Evolutionary conservation across 2,888 invertebrate genomes (phyloP), one percentile per base, ranked within the genome.

Genomic region (Penaeus monodon): DNA sequence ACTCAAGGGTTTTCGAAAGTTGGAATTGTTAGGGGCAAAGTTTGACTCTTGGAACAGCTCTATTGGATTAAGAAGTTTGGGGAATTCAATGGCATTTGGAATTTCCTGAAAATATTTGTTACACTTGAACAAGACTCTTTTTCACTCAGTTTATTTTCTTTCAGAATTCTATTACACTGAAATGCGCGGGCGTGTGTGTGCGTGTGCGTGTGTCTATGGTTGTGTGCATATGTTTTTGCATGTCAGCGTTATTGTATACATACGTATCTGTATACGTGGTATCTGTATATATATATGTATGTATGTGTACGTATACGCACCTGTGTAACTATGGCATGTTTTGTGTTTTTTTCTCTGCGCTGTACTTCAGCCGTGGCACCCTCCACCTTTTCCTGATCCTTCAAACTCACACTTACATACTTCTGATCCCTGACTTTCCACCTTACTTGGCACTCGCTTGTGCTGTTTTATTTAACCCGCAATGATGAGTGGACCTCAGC

Each of bases 1-100:
- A 86, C 86, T 86, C 86, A 86, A 86, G 86, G 81, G 86, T 86
- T 86, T 86, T 85, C 80, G 85, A 68, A 85, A 85, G 85, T 85
- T 85, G 80, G 73, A 85, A 85, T 85, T 85, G 85, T 85, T 80
- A 73, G 85, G 85, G 78, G 78, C 78, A 84, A 80, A 80, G 80
- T 79, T 85, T 79, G 78, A 73, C 76, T 76, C 80, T 49, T 66
- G 80, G 70, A 82, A 82, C 82, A 64, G 66, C 74, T 74, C 79
- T 85, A 85, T 85, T 85, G 85, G 73, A 85, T 85, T 85, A 85
- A 85, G 79, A 85, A 85, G 85, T 85, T 85, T 84, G 63, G 63
- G 79, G 80, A 80, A 85, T 70, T 85, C 85, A 66, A 85, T 82
- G 82, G 82, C 74, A 73, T 63, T 63, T 29, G 38, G 85, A 80